These are phyloP conservation scores for Bedellia somnulentella DNA, from an alignment of 2,888 invertebrate genomes.

Conservation along the genomic window DNA sequence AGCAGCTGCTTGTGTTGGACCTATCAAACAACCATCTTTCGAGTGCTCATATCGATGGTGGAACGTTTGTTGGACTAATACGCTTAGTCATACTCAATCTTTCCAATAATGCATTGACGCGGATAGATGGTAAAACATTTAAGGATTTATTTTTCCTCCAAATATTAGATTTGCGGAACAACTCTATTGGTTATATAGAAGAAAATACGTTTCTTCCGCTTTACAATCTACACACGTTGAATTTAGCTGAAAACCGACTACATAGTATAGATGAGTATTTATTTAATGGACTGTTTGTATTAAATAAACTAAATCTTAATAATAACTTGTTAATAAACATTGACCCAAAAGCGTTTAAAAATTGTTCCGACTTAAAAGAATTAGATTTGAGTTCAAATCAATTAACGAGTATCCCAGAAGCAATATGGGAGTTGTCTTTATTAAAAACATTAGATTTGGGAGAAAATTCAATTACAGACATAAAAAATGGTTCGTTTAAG, in stretches of 20 bases:
- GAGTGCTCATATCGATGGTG: slow-evolving; percentile 81
- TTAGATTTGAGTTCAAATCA: slow-evolving; percentile 87
- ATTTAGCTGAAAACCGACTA: slow-evolving; percentile 84
- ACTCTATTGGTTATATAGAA: slow-evolving; percentile 84
- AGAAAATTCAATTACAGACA: slow-evolving; percentile 84
- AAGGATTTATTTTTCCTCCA: slow-evolving; percentile 86
- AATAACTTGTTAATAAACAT: slow-evolving; percentile 80
- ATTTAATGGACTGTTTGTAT: slow-evolving; percentile 81
- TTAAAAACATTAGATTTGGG: slow-evolving; percentile 88
- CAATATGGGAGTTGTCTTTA: slow-evolving; percentile 77
- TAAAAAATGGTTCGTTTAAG: slow-evolving; percentile 82
- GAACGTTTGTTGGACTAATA: slow-evolving; percentile 83
- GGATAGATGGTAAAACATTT: slow-evolving; percentile 82
- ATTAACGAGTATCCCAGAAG: slow-evolving; percentile 76
- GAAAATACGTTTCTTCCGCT: slow-evolving; percentile 85
- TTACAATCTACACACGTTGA: slow-evolving; percentile 87
- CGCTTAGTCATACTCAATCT: slow-evolving; percentile 84
- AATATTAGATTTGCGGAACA: slow-evolving; percentile 83
- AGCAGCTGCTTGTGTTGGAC: slow-evolving; percentile 84
- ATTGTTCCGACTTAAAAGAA: slow-evolving; percentile 86
- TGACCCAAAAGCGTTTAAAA: slow-evolving; percentile 79
- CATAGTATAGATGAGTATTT: slow-evolving; percentile 78
- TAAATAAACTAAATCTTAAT: slow-evolving; percentile 82
- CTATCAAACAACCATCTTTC: slow-evolving; percentile 84
- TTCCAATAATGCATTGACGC: slow-evolving; percentile 81